Evolutionary conservation across 2,888 invertebrate genomes (phyloP).

Genomic region (Congeria kusceri): DNA sequence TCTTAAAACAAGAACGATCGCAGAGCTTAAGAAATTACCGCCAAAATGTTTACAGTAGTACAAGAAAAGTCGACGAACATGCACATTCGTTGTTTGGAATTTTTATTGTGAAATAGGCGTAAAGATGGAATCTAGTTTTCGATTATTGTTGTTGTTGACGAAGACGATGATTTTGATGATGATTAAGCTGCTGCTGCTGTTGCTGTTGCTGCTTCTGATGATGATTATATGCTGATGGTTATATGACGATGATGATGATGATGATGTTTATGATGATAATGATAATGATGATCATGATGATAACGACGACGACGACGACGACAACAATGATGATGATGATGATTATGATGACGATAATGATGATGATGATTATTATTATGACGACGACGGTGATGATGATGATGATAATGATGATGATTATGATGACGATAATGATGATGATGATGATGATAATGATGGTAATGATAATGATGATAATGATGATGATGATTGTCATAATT

Average conservation of each 20-base stretch:
- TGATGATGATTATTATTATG: slow-evolving; percentile 36
- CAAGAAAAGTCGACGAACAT: no score
- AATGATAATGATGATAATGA: slow-evolving; percentile 13
- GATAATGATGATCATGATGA: slow-evolving; percentile 12
- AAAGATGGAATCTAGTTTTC: no score
- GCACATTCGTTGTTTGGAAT: no score
- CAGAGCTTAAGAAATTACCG: no score
- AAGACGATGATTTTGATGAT: no score
- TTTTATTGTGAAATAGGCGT: no score
- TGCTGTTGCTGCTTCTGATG: no score
- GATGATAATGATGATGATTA: slow-evolving; percentile 41
- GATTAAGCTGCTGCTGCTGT: no score
- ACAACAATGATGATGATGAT: slow-evolving; percentile 28
- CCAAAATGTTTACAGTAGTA: no score
- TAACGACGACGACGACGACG: slow-evolving; percentile 23
- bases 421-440: slow-evolving; percentile 36
- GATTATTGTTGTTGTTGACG: no score
- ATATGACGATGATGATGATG: slow-evolving; percentile 26
- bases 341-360: slow-evolving; percentile 33
- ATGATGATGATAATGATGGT: slow-evolving; percentile 35
- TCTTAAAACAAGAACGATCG: no score
- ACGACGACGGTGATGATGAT: slow-evolving; percentile 38
- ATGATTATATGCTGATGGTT: neutral
- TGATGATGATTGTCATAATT: no score
- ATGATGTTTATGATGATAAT: slow-evolving; percentile 14